These are phyloP conservation scores for Dreissena polymorpha DNA, from an alignment of 1,140 invertebrate genomes.

Conservation along the genomic window DNA sequence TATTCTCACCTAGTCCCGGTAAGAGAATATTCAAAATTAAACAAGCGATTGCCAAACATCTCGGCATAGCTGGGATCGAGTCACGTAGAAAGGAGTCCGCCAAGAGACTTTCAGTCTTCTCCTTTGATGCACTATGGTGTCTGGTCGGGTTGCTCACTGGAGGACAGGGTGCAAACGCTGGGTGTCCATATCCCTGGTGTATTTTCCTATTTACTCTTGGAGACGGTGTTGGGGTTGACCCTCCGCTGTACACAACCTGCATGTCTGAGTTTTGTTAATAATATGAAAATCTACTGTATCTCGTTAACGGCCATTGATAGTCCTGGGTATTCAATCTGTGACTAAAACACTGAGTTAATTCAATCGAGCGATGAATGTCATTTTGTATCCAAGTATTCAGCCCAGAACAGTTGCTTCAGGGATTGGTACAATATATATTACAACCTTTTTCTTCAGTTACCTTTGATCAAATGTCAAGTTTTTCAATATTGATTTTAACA, in stretches of 20 bases:
- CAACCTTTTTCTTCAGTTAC: too few species aligned
- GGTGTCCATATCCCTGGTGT: conserved; percentile 67
- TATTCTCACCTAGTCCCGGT: conserved; percentile 80
- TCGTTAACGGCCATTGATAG: too few species aligned
- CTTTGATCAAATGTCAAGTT: too few species aligned
- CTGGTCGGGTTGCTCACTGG: conserved; percentile 20
- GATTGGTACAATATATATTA: too few species aligned
- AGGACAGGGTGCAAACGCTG: conserved; percentile 68
- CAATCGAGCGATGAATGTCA: too few species aligned
- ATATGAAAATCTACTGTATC: not conserved
- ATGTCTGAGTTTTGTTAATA: conserved; percentile 38
- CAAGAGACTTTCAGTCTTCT: conserved; percentile 58
- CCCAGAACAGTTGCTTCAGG: too few species aligned
- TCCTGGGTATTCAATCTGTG: too few species aligned
- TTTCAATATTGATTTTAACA: too few species aligned
- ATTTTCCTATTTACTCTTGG: conserved; percentile 68
- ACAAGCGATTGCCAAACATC: conserved; percentile 78
- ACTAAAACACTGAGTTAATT: too few species aligned
- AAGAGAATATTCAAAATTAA: conserved; percentile 80
- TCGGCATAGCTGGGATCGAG: conserved; percentile 80
- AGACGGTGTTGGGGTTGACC: conserved; percentile 72
- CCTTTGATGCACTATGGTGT: conserved; percentile 53
- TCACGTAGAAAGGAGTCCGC: conserved; percentile 70
- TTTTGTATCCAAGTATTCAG: too few species aligned
- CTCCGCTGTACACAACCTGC: conserved; percentile 75